A percentile compares a stretch with the other conserved stretches of the same genome.
phyloP scores from a whole-genome alignment of 2,888 invertebrate genomes.

The Andrena camellia region DNA sequence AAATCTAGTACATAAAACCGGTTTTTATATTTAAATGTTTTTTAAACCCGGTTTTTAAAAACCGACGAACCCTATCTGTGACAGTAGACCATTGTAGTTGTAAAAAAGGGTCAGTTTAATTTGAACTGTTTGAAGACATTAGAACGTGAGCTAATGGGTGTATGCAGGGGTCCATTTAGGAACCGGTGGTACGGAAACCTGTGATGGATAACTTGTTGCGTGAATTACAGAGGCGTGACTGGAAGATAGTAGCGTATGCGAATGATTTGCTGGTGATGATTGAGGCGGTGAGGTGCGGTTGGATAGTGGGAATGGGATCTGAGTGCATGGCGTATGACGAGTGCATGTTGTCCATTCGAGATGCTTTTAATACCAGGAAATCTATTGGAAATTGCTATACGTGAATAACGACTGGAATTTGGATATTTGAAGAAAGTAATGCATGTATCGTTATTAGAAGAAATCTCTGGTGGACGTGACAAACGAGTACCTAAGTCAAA shows the following conservation, averaged over 20 bases:
- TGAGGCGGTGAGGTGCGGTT: neutral
- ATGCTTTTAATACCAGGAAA: neutral
- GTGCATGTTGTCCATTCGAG: neutral
- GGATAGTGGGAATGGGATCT: neutral
- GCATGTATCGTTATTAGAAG: too few relatives aligned
- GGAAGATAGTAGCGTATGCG: constrained; percentile 21
- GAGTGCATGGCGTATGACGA: neutral
- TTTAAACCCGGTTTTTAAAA: too few relatives aligned
- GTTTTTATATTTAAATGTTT: too few relatives aligned
- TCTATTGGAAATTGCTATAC: neutral
- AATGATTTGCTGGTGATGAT: constrained; percentile 17
- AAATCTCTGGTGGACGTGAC: too few relatives aligned
- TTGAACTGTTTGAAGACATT: neutral
- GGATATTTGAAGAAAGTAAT: too few relatives aligned
- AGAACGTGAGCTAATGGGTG: neutral
- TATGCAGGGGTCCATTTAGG: neutral
- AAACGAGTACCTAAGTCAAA: too few relatives aligned
- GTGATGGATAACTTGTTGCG: constrained; percentile 24
- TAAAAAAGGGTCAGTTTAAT: neutral
- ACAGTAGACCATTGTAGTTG: too few relatives aligned
- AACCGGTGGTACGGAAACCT: neutral
- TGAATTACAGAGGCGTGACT: constrained; percentile 23
- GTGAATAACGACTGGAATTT: neutral
- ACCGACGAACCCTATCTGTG: too few relatives aligned
- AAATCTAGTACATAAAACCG: too few relatives aligned